These are phyloP conservation scores for Pseudolaguvia tuberculata DNA, from an alignment of 2,113 vertebrate species.

Conservation along the genomic window DNA sequence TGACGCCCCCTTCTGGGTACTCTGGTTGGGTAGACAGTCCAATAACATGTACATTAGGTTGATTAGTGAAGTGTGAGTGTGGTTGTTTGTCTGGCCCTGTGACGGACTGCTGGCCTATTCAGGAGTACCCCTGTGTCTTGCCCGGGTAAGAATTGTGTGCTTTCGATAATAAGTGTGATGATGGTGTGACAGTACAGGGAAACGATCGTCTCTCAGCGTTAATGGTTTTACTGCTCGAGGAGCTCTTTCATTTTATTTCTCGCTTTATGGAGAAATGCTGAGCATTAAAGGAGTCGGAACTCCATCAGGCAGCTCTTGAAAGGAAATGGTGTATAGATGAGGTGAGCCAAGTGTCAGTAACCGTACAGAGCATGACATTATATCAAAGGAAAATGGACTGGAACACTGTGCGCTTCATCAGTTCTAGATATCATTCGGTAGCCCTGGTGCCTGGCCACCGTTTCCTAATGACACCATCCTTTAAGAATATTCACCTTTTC, in stretches of 20 bases:
- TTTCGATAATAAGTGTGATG: too few species aligned
- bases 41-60: too few species aligned
- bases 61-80: too few species aligned
- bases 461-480: background rate
- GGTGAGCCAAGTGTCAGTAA: background rate
- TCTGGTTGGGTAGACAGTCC: too few species aligned
- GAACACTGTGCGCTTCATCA: too few species aligned
- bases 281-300: background rate
- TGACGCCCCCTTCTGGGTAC: too few species aligned
- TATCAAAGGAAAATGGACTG: background rate
- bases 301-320: constrained; percentile 3
- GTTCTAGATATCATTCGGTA: background rate
- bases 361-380: background rate
- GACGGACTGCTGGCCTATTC: too few species aligned
- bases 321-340: background rate
- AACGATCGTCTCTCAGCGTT: too few species aligned
- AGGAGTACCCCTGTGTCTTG: too few species aligned
- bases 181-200: too few species aligned
- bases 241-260: background rate
- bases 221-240: background rate
- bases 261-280: background rate
- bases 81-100: too few species aligned
- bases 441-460: background rate
- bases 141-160: too few species aligned
- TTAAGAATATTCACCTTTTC: background rate